phyloP scores from a whole-genome alignment of 2,888 invertebrate genomes.

The Cryptosula pallasiana region DNA sequence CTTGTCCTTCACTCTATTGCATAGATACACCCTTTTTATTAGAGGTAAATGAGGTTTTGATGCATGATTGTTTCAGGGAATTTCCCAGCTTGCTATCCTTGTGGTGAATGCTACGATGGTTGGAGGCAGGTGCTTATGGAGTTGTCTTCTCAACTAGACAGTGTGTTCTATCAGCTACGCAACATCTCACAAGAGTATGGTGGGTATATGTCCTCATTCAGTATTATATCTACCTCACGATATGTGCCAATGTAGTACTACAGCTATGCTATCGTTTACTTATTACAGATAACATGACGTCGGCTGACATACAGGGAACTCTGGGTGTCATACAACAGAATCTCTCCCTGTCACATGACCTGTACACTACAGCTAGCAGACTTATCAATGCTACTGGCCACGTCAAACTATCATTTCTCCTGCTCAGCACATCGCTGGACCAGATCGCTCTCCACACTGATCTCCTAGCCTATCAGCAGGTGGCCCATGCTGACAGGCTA shows the following conservation, averaged over 20 bases:
- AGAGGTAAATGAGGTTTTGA: neutral
- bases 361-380: neutral
- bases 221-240: no score
- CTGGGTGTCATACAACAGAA: neutral
- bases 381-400: neutral
- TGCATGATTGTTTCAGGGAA: no score
- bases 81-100: neutral
- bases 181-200: neutral
- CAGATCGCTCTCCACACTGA: neutral
- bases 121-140: neutral
- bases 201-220: no score
- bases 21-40: neutral
- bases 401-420: neutral
- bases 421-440: neutral
- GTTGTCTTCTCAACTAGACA: neutral
- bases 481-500: neutral
- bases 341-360: slow-evolving; percentile 1
- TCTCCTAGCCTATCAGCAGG: slow-evolving; percentile 8
- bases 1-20: no score
- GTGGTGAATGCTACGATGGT: slow-evolving; percentile 17
- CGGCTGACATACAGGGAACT: neutral
- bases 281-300: neutral
- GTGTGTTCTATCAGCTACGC: neutral
- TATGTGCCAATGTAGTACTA: no score
- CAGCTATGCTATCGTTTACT: no score